Evolutionary conservation across 2,113 vertebrate genomes (phyloP).

Genomic region (Furnarius figulus): DNA sequence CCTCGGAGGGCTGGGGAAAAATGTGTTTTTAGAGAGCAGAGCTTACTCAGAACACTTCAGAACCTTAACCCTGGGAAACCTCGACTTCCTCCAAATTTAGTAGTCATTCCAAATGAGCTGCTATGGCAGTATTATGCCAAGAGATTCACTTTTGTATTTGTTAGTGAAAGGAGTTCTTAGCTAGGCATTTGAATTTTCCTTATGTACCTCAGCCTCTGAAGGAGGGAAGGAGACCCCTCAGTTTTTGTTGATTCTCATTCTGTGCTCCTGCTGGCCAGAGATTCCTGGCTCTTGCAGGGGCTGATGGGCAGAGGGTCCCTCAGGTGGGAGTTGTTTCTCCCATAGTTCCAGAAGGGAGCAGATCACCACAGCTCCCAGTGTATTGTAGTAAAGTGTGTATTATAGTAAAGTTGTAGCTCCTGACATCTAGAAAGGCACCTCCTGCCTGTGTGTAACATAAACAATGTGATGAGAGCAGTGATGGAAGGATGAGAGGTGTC

Average conservation of each 20-base stretch:
- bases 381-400: neutral
- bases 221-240: neutral
- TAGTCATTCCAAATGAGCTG: neutral
- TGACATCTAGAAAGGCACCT: neutral
- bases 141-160: neutral
- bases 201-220: neutral
- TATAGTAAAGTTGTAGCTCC: neutral
- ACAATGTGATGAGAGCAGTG: neutral
- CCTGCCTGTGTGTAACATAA: rapidly evolving
- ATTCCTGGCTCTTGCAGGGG: neutral
- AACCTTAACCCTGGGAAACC: neutral
- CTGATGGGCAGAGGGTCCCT: neutral
- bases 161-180: neutral
- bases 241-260: neutral
- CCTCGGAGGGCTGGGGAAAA: neutral
- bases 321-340: neutral
- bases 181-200: neutral
- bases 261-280: neutral
- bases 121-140: neutral
- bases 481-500: neutral
- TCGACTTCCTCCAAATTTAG: neutral
- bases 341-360: rapidly evolving
- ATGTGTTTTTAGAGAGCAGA: neutral
- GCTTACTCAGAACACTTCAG: neutral
- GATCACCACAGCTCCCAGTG: neutral